Conservation (phyloP, 2,113 vertebrate species). For the Cololabis saira region DNA sequence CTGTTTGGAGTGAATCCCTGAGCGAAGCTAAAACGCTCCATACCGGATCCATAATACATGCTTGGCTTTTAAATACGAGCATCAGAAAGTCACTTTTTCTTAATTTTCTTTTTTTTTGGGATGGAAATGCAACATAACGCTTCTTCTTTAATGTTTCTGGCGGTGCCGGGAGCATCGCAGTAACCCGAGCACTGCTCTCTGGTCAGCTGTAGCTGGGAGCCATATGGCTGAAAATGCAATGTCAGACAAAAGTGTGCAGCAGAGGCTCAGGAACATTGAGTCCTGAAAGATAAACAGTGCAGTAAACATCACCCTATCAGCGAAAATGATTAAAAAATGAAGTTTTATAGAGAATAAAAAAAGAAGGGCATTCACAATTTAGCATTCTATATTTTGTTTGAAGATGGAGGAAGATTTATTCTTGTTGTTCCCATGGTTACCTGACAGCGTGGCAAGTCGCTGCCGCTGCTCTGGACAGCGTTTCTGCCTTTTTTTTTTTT, state of each 20-base stretch:
- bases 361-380: constrained; percentile 6
- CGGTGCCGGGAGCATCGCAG: constrained; percentile 19
- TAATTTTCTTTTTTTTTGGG: constrained; percentile 5
- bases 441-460: background rate
- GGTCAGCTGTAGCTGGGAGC: constrained; percentile 45
- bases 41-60: constrained; percentile 72
- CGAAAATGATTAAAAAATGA: constrained; percentile 38
- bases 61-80: constrained; percentile 61
- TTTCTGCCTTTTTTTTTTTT: too few relatives aligned
- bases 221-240: constrained; percentile 47
- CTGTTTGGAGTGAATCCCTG: constrained; percentile 64
- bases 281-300: constrained; percentile 38
- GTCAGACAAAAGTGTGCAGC: constrained; percentile 46
- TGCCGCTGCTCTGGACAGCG: too few relatives aligned
- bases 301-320: constrained; percentile 43
- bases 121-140: constrained; percentile 52
- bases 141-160: constrained; percentile 49
- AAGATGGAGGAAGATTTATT: too few relatives aligned
- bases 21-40: constrained; percentile 53
- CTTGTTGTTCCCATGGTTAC: background rate
- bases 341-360: constrained; percentile 22
- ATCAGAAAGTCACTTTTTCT: constrained; percentile 27
- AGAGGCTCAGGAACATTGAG: constrained; percentile 18
- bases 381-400: too few relatives aligned
- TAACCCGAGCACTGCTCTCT: constrained; percentile 31